Conservation (phyloP, 2,888 invertebrate species). For the Acholoe squamosa region DNA sequence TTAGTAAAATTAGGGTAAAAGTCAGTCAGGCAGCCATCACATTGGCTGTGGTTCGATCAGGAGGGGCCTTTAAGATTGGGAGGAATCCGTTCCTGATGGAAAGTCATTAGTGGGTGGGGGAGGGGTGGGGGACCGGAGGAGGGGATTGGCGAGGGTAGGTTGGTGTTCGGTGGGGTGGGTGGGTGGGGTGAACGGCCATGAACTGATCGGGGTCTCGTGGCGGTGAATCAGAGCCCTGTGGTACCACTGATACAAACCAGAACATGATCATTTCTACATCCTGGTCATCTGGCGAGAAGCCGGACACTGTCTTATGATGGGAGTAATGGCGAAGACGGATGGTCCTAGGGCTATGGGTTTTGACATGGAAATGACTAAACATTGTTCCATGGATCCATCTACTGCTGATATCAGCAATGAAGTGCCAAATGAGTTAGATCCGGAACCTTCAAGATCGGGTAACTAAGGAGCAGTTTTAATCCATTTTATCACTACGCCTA, state of each 20-base stretch:
- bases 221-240: slow-evolving; percentile 19
- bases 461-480: no score
- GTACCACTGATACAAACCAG: slow-evolving; percentile 1
- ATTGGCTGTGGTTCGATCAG: neutral
- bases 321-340: no score
- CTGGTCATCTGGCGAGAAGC: neutral
- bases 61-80: neutral
- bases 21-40: neutral
- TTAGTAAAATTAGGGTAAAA: neutral
- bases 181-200: neutral
- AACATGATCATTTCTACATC: slow-evolving; percentile 6
- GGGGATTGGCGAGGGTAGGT: neutral
- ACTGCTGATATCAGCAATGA: no score
- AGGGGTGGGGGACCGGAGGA: neutral
- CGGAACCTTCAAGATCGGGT: no score
- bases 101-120: neutral
- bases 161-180: neutral
- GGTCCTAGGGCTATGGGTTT: no score
- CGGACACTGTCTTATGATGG: no score
- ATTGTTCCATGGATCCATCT: no score
- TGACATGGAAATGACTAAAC: no score
- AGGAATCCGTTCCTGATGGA: slow-evolving; percentile 7
- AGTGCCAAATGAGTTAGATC: no score
- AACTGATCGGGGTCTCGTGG: neutral
- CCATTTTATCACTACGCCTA: no score